Conservation (phyloP, 2,113 vertebrate species). For the Syrrhaptes paradoxus region DNA sequence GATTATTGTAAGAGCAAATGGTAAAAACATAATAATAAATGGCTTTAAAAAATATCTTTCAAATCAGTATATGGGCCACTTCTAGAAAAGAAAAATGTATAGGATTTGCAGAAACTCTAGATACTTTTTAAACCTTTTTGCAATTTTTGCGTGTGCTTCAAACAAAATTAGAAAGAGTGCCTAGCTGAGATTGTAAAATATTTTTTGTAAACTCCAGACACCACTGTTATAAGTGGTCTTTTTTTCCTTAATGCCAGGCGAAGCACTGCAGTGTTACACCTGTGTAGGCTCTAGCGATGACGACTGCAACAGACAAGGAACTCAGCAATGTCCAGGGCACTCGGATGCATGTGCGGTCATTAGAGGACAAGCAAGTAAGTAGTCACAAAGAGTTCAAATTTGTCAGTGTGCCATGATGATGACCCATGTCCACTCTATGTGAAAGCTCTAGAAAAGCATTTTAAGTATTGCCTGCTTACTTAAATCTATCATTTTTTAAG, state of each 20-base stretch:
- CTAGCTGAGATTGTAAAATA: not conserved
- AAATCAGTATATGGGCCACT: not conserved
- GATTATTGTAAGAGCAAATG: not conserved
- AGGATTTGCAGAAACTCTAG: not conserved
- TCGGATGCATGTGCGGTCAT: conserved; percentile 87
- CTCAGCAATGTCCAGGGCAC: conserved; percentile 82
- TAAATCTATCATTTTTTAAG: not conserved
- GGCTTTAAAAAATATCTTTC: not conserved
- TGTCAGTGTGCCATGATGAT: accelerated
- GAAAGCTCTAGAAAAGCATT: not conserved
- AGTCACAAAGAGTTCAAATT: not conserved
- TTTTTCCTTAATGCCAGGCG: conserved; percentile 67
- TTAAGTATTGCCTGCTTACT: not conserved
- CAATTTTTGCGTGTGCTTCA: accelerated
- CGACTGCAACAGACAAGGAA: conserved; percentile 88
- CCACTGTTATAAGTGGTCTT: not conserved
- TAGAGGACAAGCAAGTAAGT: conserved; percentile 87
- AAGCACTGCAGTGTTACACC: conserved; percentile 84
- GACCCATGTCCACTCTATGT: accelerated
- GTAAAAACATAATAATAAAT: not conserved
- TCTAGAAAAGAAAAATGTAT: not conserved
- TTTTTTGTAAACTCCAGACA: not conserved
- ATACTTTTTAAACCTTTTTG: not conserved
- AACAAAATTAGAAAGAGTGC: too few species aligned
- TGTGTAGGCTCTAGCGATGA: conserved; percentile 88